Percentiles rank a stretch among this genome's conserved stretches.
Conservation (phyloP, 37 sponge, comb jelly and placozoan genomes). For the Mnemiopsis leidyi region DNA sequence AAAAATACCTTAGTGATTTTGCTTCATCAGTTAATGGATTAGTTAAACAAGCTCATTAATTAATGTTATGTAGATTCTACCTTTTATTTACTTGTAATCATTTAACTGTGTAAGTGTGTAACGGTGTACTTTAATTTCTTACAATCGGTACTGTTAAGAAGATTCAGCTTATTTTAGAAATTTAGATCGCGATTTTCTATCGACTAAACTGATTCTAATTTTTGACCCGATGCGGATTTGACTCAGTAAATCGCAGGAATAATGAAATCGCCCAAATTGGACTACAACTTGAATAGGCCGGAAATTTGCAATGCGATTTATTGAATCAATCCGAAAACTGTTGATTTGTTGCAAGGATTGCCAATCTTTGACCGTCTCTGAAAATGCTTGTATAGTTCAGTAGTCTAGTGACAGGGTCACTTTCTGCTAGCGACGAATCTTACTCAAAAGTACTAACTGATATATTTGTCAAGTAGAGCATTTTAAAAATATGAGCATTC, state of each 20-base stretch:
- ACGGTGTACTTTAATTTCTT: too few relatives aligned
- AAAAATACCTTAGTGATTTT: too few relatives aligned
- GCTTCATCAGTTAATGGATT: too few relatives aligned
- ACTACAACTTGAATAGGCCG: background rate
- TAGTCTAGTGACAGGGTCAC: too few relatives aligned
- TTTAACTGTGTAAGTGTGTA: too few relatives aligned
- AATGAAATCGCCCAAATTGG: background rate
- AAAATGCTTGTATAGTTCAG: background rate
- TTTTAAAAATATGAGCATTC: too few relatives aligned
- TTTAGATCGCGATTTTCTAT: background rate
- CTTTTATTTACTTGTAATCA: background rate
- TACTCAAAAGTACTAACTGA: too few relatives aligned
- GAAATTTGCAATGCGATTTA: background rate
- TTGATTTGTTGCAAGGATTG: background rate
- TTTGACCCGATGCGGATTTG: background rate
- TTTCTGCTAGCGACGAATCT: too few relatives aligned
- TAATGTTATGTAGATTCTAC: too few relatives aligned
- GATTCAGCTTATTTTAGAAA: background rate
- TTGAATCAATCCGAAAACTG: background rate
- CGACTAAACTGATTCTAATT: background rate
- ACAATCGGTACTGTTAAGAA: background rate
- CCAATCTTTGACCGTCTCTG: background rate
- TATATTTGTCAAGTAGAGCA: too few relatives aligned
- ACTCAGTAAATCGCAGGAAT: background rate
- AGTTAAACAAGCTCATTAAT: too few relatives aligned